Base-by-base conservation (phyloP, 53 echinoderm and acorn worm species). In the Zoroaster sp. region DNA sequence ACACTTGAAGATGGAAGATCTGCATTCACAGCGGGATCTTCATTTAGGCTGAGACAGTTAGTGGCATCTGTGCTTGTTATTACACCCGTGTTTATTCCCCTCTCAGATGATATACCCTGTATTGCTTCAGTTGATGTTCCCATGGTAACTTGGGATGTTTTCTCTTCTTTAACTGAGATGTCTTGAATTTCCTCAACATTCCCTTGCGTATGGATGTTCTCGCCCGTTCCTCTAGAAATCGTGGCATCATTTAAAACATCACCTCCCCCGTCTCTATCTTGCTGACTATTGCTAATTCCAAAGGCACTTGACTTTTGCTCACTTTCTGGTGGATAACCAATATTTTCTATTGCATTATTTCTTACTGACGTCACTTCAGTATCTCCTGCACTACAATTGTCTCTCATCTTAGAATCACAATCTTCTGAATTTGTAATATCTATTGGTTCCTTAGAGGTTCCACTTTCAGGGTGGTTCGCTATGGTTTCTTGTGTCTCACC, bases 231-330 rank as follows among this genome's bases (percentile, higher is more conserved):
- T 25, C 54, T 69, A 18, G 18, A 44, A 7, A 47, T 40, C 69
- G 35, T 5, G 35, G 18, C 71, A 46, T 34, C 35, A n/a, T 44
- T 40, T 69, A 14, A 23, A 5, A 21, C 46, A 1, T n/a, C 69
- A 20, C 7, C 63, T 4, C 1, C 18, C n/a, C 36, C 13, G 35
- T 1, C 33, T 20, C 35, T 34, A 47, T 49, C 70, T 66, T 47
- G 23, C 51, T n/a, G 17, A 71, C n/a, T 69, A 85, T 85, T 85
- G 85, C 85, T 85, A 13, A 3, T 35, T 30, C 11, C 33, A 15
- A 32, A 70, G 37, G 71, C 71, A 85, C 71, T 49, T 71, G 49
- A 18, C 41, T 39, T 44, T 79, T 17, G 54, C 5, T 46, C n/a
- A 32, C 31, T 44, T 67, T 31, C 42, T 1, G 43, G n/a, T 63